Base-by-base conservation (phyloP, 2,888 invertebrate genomes). In the Sussaba pulchella region DNA sequence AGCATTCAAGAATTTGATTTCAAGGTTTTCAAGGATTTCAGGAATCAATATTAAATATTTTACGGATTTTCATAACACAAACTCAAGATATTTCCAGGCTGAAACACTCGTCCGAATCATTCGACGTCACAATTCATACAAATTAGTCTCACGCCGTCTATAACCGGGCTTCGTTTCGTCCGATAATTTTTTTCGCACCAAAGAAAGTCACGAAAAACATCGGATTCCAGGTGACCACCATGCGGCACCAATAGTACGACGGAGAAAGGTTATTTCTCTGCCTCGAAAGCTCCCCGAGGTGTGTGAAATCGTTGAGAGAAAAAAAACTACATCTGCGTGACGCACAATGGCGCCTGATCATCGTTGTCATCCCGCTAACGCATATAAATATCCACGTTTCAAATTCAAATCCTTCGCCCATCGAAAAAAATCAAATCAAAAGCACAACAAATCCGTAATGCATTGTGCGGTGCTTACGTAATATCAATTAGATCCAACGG, bases 201-300 rank as follows among this genome's bases (percentile, higher is more conserved):
- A 66, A 69, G 59, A 64, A 72, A 63, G 61, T 14, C 21, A n/a
- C 45, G 43, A 77, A 71, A 70, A 70, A 77, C 64, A 19, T 12
- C 64, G 26, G 66, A 64, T 64, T 66, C 63, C 54, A 9, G 45
- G 54, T 57, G 1, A 17, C 41, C 17, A 47, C 21, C 45, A 10
- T 31, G 31, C 21, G 14, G 47, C 21, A 6, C 52, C 45, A 54
- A 61, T 14, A 43, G 12, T n/a, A 1, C 57, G 31, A 14, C 31
- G 39, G 70, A 76, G 76, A 74, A 78, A 78, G 69, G 78, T 78
- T 82, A 77, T 39, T n/a, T n/a, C n/a, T n/a, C n/a, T 17, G 61
- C 24, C 72, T 72, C 10, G 36, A 54, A 19, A 45, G 47, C 59
- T 36, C 39, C n/a, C 21, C 24, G 19, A 66, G 43, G 17, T 2